These are phyloP conservation scores for Triplophysa siluroides DNA, from an alignment of 2,113 vertebrate species.

Conservation along the genomic window DNA sequence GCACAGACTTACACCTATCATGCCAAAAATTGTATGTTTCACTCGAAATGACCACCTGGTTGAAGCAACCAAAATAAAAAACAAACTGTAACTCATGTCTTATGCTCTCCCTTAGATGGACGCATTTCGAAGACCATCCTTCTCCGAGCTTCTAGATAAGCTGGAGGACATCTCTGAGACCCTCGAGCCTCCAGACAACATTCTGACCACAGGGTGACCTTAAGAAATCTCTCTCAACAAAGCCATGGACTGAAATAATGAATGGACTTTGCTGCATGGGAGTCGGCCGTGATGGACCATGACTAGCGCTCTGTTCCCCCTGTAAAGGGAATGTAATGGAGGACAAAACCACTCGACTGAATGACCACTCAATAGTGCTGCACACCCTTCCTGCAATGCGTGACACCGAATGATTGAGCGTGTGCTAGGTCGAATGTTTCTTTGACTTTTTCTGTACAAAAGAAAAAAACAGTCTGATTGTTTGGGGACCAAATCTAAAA, in stretches of 20 bases:
- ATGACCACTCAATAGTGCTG: slow-evolving; percentile 9
- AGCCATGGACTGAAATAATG: neutral
- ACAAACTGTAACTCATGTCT: neutral
- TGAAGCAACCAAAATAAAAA: neutral
- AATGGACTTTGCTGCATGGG: neutral
- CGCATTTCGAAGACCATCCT: slow-evolving; percentile 72
- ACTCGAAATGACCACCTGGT: neutral
- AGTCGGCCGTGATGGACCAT: slow-evolving; percentile 15
- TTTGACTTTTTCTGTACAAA: neutral
- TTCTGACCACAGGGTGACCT: slow-evolving; percentile 51
- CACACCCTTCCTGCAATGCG: neutral
- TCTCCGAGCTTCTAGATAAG: slow-evolving; percentile 70
- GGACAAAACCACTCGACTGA: slow-evolving; percentile 26
- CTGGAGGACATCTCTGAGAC: slow-evolving; percentile 68
- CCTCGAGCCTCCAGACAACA: slow-evolving; percentile 59
- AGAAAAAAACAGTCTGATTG: neutral
- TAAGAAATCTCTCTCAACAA: neutral
- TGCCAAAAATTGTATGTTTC: neutral
- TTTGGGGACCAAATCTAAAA: slow-evolving; percentile 1
- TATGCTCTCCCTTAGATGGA: slow-evolving; percentile 66
- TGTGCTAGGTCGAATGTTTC: neutral
- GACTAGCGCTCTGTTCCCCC: neutral
- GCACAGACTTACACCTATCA: neutral
- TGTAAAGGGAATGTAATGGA: slow-evolving; percentile 6
- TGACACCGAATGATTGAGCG: slow-evolving; percentile 8